These are phyloP conservation scores for Ictidomys tridecemlineatus DNA, from an alignment of 2,113 vertebrate species.

Conservation along the genomic window DNA sequence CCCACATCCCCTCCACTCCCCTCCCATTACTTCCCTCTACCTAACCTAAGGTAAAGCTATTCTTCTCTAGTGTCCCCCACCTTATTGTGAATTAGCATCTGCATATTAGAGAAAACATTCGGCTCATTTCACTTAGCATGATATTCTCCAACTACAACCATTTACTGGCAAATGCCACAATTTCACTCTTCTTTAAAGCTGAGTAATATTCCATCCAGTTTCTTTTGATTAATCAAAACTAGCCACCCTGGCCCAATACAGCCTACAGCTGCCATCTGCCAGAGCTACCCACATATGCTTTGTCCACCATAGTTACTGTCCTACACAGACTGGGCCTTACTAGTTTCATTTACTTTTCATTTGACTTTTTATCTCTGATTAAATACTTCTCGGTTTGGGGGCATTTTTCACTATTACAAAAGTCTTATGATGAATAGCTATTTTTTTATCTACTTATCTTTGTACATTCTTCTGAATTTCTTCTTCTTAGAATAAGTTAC, in stretches of 20 bases:
- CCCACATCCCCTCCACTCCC: too few species aligned
- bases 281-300: not conserved
- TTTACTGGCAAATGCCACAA: too few species aligned
- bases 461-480: not conserved
- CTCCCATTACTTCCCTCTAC: too few species aligned
- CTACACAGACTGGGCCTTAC: not conserved
- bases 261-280: rapidly evolving
- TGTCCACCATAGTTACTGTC: not conserved
- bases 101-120: too few species aligned
- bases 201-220: not conserved
- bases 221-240: not conserved
- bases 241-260: not conserved
- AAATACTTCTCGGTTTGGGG: not conserved
- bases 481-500: not conserved
- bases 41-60: too few species aligned
- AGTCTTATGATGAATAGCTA: not conserved
- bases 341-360: not conserved
- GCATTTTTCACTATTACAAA: not conserved
- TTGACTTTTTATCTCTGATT: not conserved
- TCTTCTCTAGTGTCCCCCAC: too few species aligned
- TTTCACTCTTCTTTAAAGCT: too few species aligned
- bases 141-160: too few species aligned
- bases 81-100: too few species aligned
- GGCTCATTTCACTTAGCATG: too few species aligned
- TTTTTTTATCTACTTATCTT: not conserved